Evolutionary conservation across 1,140 invertebrate species (phyloP), one percentile per base, ranked within the genome.

Genomic region (Lepidurus packardi): DNA sequence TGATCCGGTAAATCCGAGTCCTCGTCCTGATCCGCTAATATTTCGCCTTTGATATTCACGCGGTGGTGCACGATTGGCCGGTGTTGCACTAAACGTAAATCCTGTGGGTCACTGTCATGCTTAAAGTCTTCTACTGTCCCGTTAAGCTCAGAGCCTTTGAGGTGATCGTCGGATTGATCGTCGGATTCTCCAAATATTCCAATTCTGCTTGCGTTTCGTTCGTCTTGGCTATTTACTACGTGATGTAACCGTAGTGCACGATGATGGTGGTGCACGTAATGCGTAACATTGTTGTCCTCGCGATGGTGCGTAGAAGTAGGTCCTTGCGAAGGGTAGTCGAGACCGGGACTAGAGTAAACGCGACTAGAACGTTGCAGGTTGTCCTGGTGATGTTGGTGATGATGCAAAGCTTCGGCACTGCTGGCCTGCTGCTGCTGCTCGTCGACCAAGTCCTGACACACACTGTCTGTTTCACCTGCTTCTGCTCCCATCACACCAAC

Each of bases 41-140:
- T 53, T 13, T 79, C 74, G 3, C 53, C 77, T 21, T 78, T 73
- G 6, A 47, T 53, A 11, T 45, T 41, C 13, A 42, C 79, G 7
- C 47, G 24, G 1, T 34, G 43, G 11, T 25, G 24, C 53, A 45
- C 78, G 16, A 42, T 43, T 24, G 78, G 43, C n/a, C 74, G 75
- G 73, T 78, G 78, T 16, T 78, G 77, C 73, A 78, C 78, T 44
- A 78, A 73, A 16, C 78, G 78, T 47, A 78, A 47, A 75, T 78
- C 78, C 44, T 78, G 78, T 21, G 78, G 78, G 43, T 78, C 78
- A 73, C 78, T 74, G 43, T 78, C 73, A 43, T 78, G 8, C 24
- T 34, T 77, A 21, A 45, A 43, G 25, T 77, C 75, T 65, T 65
- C 53, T 65, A 65, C n/a, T 7, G 53, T 21, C 6, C 21, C 53